These are phyloP conservation scores for Bubalus kerabau DNA, from an alignment of 2,113 vertebrate species.

Conservation along the genomic window DNA sequence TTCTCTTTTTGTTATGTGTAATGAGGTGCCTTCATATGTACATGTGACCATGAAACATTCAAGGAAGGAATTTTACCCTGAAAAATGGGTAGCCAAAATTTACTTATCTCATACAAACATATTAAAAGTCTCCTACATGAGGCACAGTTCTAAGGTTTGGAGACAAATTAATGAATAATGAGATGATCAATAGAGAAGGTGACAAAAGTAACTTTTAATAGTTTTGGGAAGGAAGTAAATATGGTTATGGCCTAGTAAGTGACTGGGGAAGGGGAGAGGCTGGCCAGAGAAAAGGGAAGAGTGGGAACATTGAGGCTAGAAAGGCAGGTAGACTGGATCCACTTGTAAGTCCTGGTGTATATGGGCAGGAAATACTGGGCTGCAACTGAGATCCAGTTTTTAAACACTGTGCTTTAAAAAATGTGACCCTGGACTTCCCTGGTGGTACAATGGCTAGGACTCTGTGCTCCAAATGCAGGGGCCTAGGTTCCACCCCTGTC, in stretches of 20 bases:
- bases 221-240: not conserved
- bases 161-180: not conserved
- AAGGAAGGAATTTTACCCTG: not conserved
- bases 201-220: not conserved
- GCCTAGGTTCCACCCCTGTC: not conserved
- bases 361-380: not conserved
- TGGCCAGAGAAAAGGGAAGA: too few species aligned
- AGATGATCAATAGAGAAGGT: not conserved
- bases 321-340: not conserved
- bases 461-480: not conserved
- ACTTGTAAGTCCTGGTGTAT: accelerated
- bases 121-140: not conserved
- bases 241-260: not conserved
- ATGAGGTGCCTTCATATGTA: not conserved
- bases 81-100: not conserved
- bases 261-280: accelerated
- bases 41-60: not conserved
- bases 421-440: not conserved
- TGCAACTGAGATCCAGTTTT: not conserved
- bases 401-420: not conserved
- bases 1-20: not conserved
- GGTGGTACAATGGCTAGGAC: not conserved
- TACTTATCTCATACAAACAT: not conserved
- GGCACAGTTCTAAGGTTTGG: not conserved
- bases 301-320: not conserved